Conservation (phyloP, 2,888 invertebrate species). For the Hipparchia sbordonii region DNA sequence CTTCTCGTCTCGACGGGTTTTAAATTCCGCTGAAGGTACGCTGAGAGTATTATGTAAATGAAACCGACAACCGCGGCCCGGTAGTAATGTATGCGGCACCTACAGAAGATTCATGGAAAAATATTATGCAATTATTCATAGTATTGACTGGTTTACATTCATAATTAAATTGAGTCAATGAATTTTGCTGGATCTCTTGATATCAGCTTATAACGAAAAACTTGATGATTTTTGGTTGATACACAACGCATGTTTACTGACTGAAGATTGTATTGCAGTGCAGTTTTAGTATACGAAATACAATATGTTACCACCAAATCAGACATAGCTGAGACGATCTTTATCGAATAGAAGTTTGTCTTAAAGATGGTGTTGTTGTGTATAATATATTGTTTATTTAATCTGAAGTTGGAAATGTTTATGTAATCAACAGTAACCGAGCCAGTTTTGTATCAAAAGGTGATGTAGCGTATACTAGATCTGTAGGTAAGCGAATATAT, state of each 20-base stretch:
- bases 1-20: conserved; percentile 54
- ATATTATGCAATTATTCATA: conserved; percentile 10
- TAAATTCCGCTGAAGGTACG: conserved; percentile 49
- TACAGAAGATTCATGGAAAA: conserved; percentile 13
- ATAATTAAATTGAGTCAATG: conserved; percentile 9
- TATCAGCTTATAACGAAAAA: background rate
- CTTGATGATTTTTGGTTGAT: background rate
- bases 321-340: too few species aligned
- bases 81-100: conserved; percentile 29
- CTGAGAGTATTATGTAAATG: conserved; percentile 35
- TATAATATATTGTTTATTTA: too few species aligned
- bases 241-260: too few species aligned
- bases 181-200: background rate
- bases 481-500: too few species aligned
- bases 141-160: conserved; percentile 6
- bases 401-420: too few species aligned
- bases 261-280: too few species aligned
- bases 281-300: too few species aligned
- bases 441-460: too few species aligned
- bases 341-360: too few species aligned
- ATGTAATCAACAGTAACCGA: too few species aligned
- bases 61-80: conserved; percentile 23
- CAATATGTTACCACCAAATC: background rate
- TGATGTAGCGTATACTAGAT: too few species aligned
- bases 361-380: too few species aligned